These are phyloP conservation scores for Disparrhopalites patrizii DNA, from an alignment of 2,888 invertebrate genomes.

Conservation along the genomic window DNA sequence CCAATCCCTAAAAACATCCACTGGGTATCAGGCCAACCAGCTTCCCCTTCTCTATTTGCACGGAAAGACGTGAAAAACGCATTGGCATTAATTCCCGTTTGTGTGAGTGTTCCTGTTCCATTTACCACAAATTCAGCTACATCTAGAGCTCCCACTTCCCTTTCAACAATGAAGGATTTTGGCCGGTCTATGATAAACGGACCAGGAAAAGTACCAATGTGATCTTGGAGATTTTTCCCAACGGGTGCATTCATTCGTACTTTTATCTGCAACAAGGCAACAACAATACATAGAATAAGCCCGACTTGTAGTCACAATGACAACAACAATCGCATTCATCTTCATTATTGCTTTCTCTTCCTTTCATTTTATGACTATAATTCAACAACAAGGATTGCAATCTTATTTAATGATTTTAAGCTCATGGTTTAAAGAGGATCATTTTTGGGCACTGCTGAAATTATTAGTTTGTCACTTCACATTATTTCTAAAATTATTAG, in stretches of 20 bases:
- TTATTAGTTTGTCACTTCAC: too few relatives aligned
- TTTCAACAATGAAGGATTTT: conserved; percentile 36
- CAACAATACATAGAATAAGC: too few relatives aligned
- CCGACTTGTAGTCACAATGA: too few relatives aligned
- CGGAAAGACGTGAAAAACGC: conserved; percentile 45
- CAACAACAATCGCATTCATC: too few relatives aligned
- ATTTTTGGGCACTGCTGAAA: too few relatives aligned
- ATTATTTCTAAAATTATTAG: too few relatives aligned
- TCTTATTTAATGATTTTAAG: too few relatives aligned
- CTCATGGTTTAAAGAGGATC: too few relatives aligned
- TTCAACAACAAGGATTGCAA: too few relatives aligned
- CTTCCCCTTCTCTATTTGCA: conserved; percentile 37
- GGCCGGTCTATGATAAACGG: conserved; percentile 42
- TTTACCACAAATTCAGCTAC: conserved; percentile 37
- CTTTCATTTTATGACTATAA: too few relatives aligned
- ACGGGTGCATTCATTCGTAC: conserved; percentile 42
- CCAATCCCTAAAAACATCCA: conserved; percentile 45
- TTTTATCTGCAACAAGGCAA: conserved; percentile 29
- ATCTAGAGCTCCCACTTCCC: conserved; percentile 34
- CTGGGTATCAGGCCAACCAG: conserved; percentile 46
- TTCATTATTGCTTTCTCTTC: too few relatives aligned
- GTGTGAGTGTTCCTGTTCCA: conserved; percentile 44
- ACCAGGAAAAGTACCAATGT: conserved; percentile 45
- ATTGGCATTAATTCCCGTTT: conserved; percentile 39
- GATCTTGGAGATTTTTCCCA: conserved; percentile 46